Evolutionary conservation across 2,113 vertebrate genomes (phyloP), one percentile per base, ranked within the genome.

Genomic region (Pogona vitticeps): DNA sequence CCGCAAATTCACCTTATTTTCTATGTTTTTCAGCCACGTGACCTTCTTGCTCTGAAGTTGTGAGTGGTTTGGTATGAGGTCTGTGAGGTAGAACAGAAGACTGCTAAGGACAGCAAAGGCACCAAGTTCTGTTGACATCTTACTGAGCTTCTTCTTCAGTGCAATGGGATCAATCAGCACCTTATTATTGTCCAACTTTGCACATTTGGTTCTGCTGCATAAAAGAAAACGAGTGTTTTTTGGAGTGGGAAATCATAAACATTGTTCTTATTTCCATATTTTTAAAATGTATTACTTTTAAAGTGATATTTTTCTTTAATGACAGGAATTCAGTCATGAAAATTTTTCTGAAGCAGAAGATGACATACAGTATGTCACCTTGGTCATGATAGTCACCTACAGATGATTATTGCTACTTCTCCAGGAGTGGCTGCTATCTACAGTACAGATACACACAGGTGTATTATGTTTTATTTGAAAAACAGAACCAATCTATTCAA

Each of bases 91-190:
- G 0, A 95, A 91, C 78, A 98, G 95, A 59, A 99, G 96, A 91
- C 91, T 97, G 91, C 96, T 94, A 83, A 99, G 97, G 92, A 98
- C 90, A 76, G 95, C 96, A 76, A 96, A 95, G 56, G 96, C 88
- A 0, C 94, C 97, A 17, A 94, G 94, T 40, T 76, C 82, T 1
- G 96, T 95, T 28, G 91, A 94, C 86, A 94, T 93, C 79, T 95
- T 95, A 92, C 95, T 89, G 59, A 97, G 87, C 90, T 97, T 95
- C 95, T 96, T 98, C 94, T 95, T 98, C 93, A 99, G 92, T 26
- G 88, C 86, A 68, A 93, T 89, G 38, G 86, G 90, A 73, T 98
- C 96, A 2, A 96, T 28, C 70, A 87, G 90, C 73, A 80, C 91
- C 91, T 88, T 92, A 71, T 78, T 59, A 86, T 33, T 84, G 1